Base-by-base conservation (phyloP, 1,140 invertebrate species). In the Mamestra configurata region DNA sequence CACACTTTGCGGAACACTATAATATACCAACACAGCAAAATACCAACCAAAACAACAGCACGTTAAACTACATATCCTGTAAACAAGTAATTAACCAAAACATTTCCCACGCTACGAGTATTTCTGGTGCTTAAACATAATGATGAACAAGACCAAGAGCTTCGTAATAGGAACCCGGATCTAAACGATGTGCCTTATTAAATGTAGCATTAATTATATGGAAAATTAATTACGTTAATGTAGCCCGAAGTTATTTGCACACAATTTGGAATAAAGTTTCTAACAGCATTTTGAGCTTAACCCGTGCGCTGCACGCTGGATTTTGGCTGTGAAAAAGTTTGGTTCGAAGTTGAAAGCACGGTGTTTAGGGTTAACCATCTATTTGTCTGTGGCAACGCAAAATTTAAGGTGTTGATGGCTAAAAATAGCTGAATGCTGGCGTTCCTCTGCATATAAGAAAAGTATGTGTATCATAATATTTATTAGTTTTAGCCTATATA, bases 241-340 rank as follows among this genome's bases (percentile, higher is more conserved):
- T 66, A 40, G 18, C 61, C 31, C 18, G 8, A 40, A 27, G 22
- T 24, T 57, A 27, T 24, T 66, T n/a, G 57, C 27, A 40, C 11
- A 66, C 4, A 37, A n/a, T 18, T 40, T 11, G 11, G 61, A 66
- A 66, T 40, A 20, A 66, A 66, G 35, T 66, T 40, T 66, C 61
- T 22, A 61, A 20, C 61, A 66, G 4, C 27, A 20, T 66, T 18
- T 66, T 66, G 18, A 66, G 61, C 61, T 66, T 66, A 66, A 66
- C 35, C 18, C 59, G 31, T 10, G 40, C 10, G 18, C 59, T 64
- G 59, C 35, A 15, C 18, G 35, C 35, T 37, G 10, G 59, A 40
- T 40, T 66, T 66, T 66, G 18, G 35, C 61, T 64, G 61, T 40
- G n/a, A 15, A 64, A 64, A 66, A 40, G 61, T 66, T 66, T 66